Percentiles rank a stretch among this genome's conserved stretches.
Conservation (phyloP, 2,888 invertebrate genomes). For the Acronicta psi region DNA sequence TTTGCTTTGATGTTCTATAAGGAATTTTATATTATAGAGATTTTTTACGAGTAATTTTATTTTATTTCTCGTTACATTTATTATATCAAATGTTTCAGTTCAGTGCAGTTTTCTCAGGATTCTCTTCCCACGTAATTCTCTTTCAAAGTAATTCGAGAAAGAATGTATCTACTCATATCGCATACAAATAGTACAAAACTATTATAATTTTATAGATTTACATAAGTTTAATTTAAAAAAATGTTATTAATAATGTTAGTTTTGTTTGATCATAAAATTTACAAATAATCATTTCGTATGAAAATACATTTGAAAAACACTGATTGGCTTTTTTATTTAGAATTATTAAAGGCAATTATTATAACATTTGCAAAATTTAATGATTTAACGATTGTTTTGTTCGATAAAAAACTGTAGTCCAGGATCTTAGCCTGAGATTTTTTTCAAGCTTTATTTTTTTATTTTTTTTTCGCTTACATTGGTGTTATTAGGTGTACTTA, state of each 20-base stretch:
- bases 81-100: not conserved
- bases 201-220: too few species aligned
- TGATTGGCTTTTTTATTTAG: constrained; percentile 18
- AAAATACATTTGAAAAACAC: constrained; percentile 1
- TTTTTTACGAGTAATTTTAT: constrained; percentile 8
- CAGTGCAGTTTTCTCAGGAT: not conserved
- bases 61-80: not conserved
- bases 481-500: too few species aligned
- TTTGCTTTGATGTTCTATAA: constrained; percentile 34
- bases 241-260: not conserved
- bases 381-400: not conserved
- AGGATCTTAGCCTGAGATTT: not conserved
- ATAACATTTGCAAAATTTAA: not conserved
- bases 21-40: constrained; percentile 14
- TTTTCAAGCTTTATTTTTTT: too few species aligned
- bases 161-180: too few species aligned
- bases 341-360: constrained; percentile 13
- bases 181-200: too few species aligned
- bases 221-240: too few species aligned
- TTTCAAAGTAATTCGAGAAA: not conserved
- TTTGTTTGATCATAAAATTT: not conserved
- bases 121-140: not conserved
- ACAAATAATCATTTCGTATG: constrained; percentile 1
- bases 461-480: too few species aligned
- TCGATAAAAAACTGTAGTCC: not conserved